Base-by-base conservation (phyloP, 2,113 vertebrate genomes). In the Spermophilus dauricus region DNA sequence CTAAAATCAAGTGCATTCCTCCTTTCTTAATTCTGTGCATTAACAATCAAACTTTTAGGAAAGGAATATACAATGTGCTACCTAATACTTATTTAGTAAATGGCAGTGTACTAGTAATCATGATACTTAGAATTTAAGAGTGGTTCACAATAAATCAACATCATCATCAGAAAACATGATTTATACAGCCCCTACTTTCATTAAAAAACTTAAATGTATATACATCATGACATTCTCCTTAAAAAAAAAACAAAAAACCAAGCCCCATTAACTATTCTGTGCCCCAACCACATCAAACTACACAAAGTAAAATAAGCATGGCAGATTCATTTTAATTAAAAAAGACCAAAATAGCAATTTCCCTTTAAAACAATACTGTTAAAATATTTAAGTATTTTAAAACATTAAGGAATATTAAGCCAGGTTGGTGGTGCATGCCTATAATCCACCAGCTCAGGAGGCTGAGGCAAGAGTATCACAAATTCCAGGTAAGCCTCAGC, bases 361-460 rank as follows among this genome's bases (percentile, higher is more conserved):
- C 14, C 5, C 30, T 65, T 73, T 45, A 91, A 45, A 56, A 53
- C 8, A 73, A 37, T 32, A 14, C 8, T 61, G 11, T 80, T 39
- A 69, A 37, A 81, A 70, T 53, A 67, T 4, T 5, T 32, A 69
- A 3, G 5, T 4, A 94, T 78, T 95, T 95, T 65, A 51, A 96
- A 96, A 88, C 14, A 75, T 20, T 75, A 48, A 91, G 51, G 95
- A 92, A 77, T 18, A 0, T 67, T 96, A 53, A 95, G 45, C 42
- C 65, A 28, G 24, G 61, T 63, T 28, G 61, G 61, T 26, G 24
- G 24, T 8, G 24, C 24, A 63, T 63, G 24, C 24, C 61, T 22
- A 24, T 63, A 26, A 63, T 63, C 61, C 24, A 63, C 8, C 24
- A 28, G 10, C 26, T 63, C 61, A 26, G 61, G 24, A 63, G 24